Base-by-base conservation (phyloP, 2,113 vertebrate genomes). In the Oryzias melastigma region DNA sequence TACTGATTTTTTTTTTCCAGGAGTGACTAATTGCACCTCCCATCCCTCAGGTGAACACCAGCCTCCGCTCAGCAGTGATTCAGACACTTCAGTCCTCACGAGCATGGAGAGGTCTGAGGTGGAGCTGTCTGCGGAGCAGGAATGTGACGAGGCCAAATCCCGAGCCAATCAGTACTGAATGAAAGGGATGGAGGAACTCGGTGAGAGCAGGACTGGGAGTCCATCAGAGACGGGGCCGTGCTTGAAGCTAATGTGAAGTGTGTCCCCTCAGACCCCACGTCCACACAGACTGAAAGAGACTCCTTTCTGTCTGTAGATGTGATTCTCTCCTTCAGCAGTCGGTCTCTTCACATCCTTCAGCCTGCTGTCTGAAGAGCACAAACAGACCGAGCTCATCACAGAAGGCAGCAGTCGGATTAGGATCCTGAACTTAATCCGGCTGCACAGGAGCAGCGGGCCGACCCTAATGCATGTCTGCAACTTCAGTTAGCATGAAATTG, bases 51-150 rank as follows among this genome's bases (percentile, higher is more conserved):
- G 93, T 89, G 96, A 96, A 59, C 93, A 93, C 75, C 94, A 95
- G 79, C 92, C 92, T 53, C 91, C 93, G 0, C 83, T 95, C 63
- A 96, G 95, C 92, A 97, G 95, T 5, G 94, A 95, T 69, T 97
- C 95, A 0, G 95, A 96, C 85, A 93, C 94, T 29, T 98, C 96
- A 0, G 66, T 95, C 65, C 94, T 95, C 59, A 89, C 93, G 91
- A 93, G 93, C 0, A 86, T 93, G 88, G 95, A 94, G 54, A 89
- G 95, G 51, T 96, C 94, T 0, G 94, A 95, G 1, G 81, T 94
- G 48, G 94, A 96, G 61, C 91, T 95, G 74, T 95, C 95, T 75
- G 91, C 90, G 4, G 95, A 94, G 63, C 94, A 91, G 65, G 95
- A 94, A 79, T 92, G 91, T 17, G 92, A 94, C 46, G 93, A 92